Base-by-base conservation (phyloP, 1,140 invertebrate genomes). In the Sitophilus oryzae region DNA sequence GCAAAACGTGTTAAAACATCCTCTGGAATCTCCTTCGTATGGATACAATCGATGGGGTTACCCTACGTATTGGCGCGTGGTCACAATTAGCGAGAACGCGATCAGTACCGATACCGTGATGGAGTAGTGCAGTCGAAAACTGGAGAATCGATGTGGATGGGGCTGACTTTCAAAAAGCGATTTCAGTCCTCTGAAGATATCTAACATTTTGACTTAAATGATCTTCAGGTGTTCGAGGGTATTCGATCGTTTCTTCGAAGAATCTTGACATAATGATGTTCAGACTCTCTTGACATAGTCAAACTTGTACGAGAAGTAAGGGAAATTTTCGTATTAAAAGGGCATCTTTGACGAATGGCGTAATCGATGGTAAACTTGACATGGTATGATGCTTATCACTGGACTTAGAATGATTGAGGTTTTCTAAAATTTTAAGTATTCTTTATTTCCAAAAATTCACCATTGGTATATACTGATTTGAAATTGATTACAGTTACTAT, bases 41-140 rank as follows among this genome's bases (percentile, higher is more conserved):
- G 91, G 60, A 95, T 88, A 73, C 93, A 96, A 76, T 96, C 91
- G 58, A 95, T 95, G 3, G 93, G 93, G 74, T 96, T 94, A 40
- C 92, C n/a, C 93, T 9, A 96, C 93, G 78, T 96, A 97, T 74
- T 97, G 94, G 56, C 93, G 79, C 41, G 93, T 96, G n/a, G 93
- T 97, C 58, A 98, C 91, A 56, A 96, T 92, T 60, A 96, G 74
- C 60, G 88, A 91, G 76, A 94, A 96, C 49, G 91, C 86, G 64
- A 95, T 85, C 49, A 96, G 76, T 54, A 94, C 80, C 73, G 94
- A 88, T 52, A 95, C 89, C 36, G 91, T 95, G 59, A 94, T 84
- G 60, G 90, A 92, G 77, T 96, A 95, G 71, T 95, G 92, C 52
- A 96, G 75, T 20, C 92, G 80, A 71, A 95, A 94, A 59, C 94